Evolutionary conservation across 1,140 invertebrate genomes (phyloP).

Genomic region (Drosophila chauvacae): DNA sequence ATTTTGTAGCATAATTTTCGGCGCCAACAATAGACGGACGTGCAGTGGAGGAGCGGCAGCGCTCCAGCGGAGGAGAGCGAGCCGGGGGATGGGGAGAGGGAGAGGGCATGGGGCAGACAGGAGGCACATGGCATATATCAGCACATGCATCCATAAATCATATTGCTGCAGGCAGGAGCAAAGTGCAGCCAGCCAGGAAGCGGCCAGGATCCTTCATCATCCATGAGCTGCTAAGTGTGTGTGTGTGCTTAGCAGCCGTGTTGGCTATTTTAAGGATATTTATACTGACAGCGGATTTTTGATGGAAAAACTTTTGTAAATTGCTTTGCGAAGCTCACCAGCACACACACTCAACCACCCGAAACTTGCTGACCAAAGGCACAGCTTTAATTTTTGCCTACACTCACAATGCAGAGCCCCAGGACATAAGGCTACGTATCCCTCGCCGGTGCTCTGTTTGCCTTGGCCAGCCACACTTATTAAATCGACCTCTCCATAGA

Average conservation of each 20-base stretch:
- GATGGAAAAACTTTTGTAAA: slow-evolving; percentile 84
- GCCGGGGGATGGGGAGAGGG: neutral
- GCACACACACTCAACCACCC: slow-evolving; percentile 19
- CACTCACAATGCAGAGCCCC: slow-evolving; percentile 24
- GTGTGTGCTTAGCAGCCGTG: slow-evolving; percentile 62
- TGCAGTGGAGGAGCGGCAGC: slow-evolving; percentile 24
- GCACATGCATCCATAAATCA: slow-evolving; percentile 84
- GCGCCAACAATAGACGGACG: slow-evolving; percentile 71
- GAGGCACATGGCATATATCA: slow-evolving; percentile 75
- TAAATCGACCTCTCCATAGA: slow-evolving; percentile 75
- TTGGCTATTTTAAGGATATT: slow-evolving; percentile 84
- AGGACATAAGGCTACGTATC: slow-evolving; percentile 37
- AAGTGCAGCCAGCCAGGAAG: slow-evolving; percentile 74
- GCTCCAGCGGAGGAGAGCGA: neutral
- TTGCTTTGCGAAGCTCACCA: slow-evolving; percentile 68
- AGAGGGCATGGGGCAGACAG: slow-evolving; percentile 36
- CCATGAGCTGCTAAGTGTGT: slow-evolving; percentile 31
- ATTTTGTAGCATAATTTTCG: slow-evolving; percentile 83
- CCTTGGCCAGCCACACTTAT: slow-evolving; percentile 68
- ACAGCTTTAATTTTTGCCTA: slow-evolving; percentile 57
- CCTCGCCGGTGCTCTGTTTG: slow-evolving; percentile 41
- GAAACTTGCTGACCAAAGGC: slow-evolving; percentile 35
- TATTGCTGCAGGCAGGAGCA: slow-evolving; percentile 71
- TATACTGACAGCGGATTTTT: slow-evolving; percentile 84
- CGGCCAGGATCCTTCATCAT: slow-evolving; percentile 60